Percentiles rank a stretch among this genome's conserved stretches.
Conservation (phyloP, 2,113 vertebrate genomes). For the Elgaria multicarinata region DNA sequence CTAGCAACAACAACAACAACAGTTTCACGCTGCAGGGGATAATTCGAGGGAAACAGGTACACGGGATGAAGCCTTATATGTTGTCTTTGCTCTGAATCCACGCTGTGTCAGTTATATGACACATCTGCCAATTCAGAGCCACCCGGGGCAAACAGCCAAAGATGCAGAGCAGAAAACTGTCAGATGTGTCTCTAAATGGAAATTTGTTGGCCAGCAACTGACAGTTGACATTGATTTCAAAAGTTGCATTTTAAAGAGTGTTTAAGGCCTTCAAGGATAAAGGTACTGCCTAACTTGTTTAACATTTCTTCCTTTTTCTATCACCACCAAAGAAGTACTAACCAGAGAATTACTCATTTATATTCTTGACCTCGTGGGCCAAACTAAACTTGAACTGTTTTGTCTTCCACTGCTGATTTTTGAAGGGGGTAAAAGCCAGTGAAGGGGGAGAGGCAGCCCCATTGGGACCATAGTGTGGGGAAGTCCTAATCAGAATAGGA, state of each 20-base stretch:
- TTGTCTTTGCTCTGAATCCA: too few species aligned
- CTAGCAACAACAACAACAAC: too few species aligned
- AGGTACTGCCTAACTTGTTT: conserved; percentile 60
- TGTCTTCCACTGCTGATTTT: too few species aligned
- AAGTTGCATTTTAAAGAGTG: conserved; percentile 42
- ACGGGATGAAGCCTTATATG: too few species aligned
- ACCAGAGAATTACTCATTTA: conserved; percentile 43
- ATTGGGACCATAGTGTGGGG: background rate
- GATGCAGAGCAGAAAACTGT: too few species aligned
- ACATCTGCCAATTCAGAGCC: too few species aligned
- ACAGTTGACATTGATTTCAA: conserved; percentile 58
- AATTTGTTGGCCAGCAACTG: conserved; percentile 45
- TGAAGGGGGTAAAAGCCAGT: too few species aligned
- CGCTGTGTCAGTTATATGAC: too few species aligned
- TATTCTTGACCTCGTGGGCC: background rate
- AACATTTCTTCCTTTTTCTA: conserved; percentile 57
- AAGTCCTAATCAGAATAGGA: background rate
- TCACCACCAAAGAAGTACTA: conserved; percentile 48
- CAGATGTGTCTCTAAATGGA: conserved; percentile 42
- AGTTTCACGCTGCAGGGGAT: too few species aligned
- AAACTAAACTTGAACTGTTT: background rate
- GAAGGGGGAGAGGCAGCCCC: too few species aligned
- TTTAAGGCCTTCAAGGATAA: conserved; percentile 41
- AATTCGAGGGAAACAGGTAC: too few species aligned
- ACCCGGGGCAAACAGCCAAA: too few species aligned